phyloP scores from a whole-genome alignment of 2,888 invertebrate genomes.

The Papilio protenor region DNA sequence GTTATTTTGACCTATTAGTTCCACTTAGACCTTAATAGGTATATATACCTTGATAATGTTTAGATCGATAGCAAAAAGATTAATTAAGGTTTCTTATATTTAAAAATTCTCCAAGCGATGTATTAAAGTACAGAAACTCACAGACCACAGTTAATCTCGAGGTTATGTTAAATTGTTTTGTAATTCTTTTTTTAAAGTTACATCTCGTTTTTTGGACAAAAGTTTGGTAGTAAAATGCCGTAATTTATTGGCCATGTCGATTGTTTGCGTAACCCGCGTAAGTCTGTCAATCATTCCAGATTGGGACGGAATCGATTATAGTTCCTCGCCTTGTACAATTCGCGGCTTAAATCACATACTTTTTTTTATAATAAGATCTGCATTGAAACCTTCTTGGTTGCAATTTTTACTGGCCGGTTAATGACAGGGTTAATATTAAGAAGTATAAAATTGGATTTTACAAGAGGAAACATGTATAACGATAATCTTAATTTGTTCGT shows the following conservation, averaged over 20 bases:
- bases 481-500: slow-evolving; percentile 43
- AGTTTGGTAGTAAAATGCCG: slow-evolving; percentile 56
- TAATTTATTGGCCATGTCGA: slow-evolving; percentile 56
- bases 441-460: slow-evolving; percentile 8
- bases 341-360: slow-evolving; percentile 5
- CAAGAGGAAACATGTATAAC: slow-evolving; percentile 21
- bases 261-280: slow-evolving; percentile 67
- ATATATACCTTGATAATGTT: not conserved
- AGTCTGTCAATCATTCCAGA: slow-evolving; percentile 75
- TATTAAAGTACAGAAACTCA: not conserved
- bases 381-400: slow-evolving; percentile 1
- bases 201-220: slow-evolving; percentile 33
- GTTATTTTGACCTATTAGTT: not conserved
- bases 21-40: not conserved
- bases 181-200: slow-evolving; percentile 31
- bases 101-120: too few species aligned
- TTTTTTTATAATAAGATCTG: slow-evolving; percentile 26
- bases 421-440: not conserved
- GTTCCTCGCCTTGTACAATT: slow-evolving; percentile 53
- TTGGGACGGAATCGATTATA: slow-evolving; percentile 66
- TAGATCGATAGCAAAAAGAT: not conserved
- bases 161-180: slow-evolving; percentile 16
- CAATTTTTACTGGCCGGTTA: slow-evolving; percentile 4
- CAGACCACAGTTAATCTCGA: not conserved
- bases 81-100: too few species aligned